These are phyloP conservation scores for Stegostoma tigrinum DNA, from an alignment of 2,113 vertebrate genomes.

Conservation along the genomic window DNA sequence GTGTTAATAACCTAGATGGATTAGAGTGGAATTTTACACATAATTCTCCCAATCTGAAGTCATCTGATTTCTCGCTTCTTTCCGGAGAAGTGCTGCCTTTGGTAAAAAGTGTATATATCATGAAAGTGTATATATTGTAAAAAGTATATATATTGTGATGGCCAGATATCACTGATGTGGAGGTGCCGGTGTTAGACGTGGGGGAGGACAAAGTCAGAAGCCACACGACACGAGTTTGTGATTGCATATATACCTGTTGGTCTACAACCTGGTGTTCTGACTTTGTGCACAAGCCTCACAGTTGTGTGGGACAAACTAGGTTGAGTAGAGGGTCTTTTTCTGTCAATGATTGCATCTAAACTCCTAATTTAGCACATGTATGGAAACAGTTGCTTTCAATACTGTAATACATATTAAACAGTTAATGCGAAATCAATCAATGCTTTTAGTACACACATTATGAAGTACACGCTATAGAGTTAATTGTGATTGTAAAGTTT, in stretches of 20 bases:
- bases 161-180: not conserved
- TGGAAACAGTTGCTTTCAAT: not conserved
- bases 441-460: not conserved
- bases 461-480: not conserved
- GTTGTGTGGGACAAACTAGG: not conserved
- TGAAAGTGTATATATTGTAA: not conserved
- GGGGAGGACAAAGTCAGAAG: too few relatives aligned
- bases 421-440: not conserved
- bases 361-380: not conserved
- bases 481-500: slow-evolving; percentile 20
- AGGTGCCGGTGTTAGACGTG: too few relatives aligned
- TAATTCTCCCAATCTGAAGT: not conserved
- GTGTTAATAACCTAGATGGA: not conserved
- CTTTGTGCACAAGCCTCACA: too few relatives aligned
- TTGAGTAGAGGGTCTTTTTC: not conserved
- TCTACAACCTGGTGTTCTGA: too few relatives aligned
- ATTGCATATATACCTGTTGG: too few relatives aligned
- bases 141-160: not conserved
- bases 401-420: not conserved
- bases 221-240: too few relatives aligned
- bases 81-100: not conserved
- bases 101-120: not conserved
- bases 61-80: not conserved
- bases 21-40: not conserved
- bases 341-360: not conserved